These are phyloP conservation scores for Zaprionus africanus DNA, from an alignment of 1,140 invertebrate genomes.

Conservation along the genomic window DNA sequence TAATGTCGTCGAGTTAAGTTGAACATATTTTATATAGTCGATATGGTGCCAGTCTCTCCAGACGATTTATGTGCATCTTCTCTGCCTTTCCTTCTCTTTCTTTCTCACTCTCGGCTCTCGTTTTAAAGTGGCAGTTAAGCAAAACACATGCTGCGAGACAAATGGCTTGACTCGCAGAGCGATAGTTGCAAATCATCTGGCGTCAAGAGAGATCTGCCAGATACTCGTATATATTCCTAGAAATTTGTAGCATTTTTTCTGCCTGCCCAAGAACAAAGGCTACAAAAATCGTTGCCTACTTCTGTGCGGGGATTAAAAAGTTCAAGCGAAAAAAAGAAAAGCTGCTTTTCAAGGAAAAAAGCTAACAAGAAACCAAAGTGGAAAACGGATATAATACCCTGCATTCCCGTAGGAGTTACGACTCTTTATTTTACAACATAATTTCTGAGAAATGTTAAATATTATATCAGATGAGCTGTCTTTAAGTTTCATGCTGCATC, in stretches of 20 bases:
- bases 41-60: conserved; percentile 27
- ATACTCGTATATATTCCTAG: not conserved
- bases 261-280: not conserved
- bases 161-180: conserved; percentile 13
- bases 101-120: not conserved
- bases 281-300: conserved; percentile 44
- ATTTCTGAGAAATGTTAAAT: not conserved
- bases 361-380: conserved; percentile 14
- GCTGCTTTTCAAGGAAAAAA: conserved; percentile 28
- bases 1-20: conserved; percentile 52
- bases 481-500: not conserved
- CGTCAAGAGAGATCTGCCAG: conserved; percentile 1
- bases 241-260: too few species aligned
- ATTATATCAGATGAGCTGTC: not conserved
- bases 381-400: not conserved
- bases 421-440: not conserved
- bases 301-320: conserved; percentile 59
- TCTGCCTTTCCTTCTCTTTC: not conserved
- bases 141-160: conserved; percentile 55
- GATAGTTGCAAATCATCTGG: conserved; percentile 57
- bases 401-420: not conserved
- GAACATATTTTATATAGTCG: conserved; percentile 59
- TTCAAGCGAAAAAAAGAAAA: conserved; percentile 11
- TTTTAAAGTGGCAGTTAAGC: conserved; percentile 55
- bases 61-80: conserved; percentile 56